Evolutionary conservation across 2,888 invertebrate species (phyloP), one percentile per base, ranked within the genome.

Genomic region (Augochlorella aurata): DNA sequence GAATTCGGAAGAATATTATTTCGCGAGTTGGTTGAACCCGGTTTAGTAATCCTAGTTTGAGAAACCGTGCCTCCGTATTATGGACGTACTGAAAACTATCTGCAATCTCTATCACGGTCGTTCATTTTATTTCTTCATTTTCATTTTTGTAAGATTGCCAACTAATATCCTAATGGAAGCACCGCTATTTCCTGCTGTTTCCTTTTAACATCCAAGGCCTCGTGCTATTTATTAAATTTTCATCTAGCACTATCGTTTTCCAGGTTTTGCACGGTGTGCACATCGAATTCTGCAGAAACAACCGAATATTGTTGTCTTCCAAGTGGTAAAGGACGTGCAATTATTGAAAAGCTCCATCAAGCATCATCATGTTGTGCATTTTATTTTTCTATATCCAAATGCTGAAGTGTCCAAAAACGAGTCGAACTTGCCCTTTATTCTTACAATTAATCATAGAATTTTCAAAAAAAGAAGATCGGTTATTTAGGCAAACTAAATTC

Each of bases 131-230:
- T 61, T 61, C 61, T 61, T 61, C 29, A 61, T 61, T 29, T 61
- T 16, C 24, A 29, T 16, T 24, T 61, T 61, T 61, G 61, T 61
- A 61, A 61, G 61, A 61, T 16, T 61, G 61, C 29, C 61, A 61
- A 29, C 16, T 61, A 16, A 61, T 61, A 61, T 61, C 61, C 61
- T 61, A 61, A 61, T 61, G 61, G 61, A 61, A 29, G 18, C 2
- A 18, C 16, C 18, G 61, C 61, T 61, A 16, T 61, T 61, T 29
- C 16, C 29, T 61, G 16, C 58, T 16, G 2, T 61, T 29, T 18
- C 29, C 16, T 61, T 61, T 29, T 29, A 0, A 29, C 12, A 29
- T 61, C 9, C 61, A 29, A 29, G 29, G 16, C 14, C 61, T 14
- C 47, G 18, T 18, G 5, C 50, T 16, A 18, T 50, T 18, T 50